Base-by-base conservation (phyloP, 2,113 vertebrate genomes). In the Pipra filicauda region DNA sequence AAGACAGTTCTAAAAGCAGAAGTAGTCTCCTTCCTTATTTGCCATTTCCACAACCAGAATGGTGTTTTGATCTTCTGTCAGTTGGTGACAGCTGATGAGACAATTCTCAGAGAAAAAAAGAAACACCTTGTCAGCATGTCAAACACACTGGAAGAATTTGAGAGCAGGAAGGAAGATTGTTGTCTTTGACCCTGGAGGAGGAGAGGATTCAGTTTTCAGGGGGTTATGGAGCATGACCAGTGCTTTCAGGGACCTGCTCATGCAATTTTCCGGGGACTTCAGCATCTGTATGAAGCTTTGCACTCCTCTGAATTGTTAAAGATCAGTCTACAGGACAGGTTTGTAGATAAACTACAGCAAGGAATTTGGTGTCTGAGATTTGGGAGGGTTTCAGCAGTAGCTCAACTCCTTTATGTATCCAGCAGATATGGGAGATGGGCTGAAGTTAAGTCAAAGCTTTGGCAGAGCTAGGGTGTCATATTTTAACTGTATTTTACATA, bases 101-200 rank as follows among this genome's bases (percentile, higher is more conserved):
- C 76, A 44, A 35, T 41, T 90, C 54, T 61, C 33, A 57, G 62
- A 55, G 58, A 41, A 65, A 48, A 80, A 72, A 78, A 78, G 16
- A 61, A 69, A 39, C 10, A 39, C 28, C 35, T 55, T 85, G 49
- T 77, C 70, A 91, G 61, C 31, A 33, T 67, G 57, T 85, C 49
- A 61, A 48, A 61, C 12, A 33, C 6, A 9, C 3, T 12, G 30
- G 52, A 75, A 82, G 27, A 69, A 64, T 52, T 30, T 67, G 52
- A 55, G 43, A 75, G 39, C 24, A 52, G 39, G n/a, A 67, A 35
- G 71, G 33, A 82, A 76, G 54, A 18, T 27, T 49, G 20, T 20
- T 75, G 26, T 31, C 48, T 74, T 77, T 58, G 66, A n/a, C 3
- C 39, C 4, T 0, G 0, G 6, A 78, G 21, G 15, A 74, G 17